A percentile compares a stretch with the other conserved stretches of the same genome.
Evolutionary conservation across 2,888 invertebrate genomes (phyloP).

Genomic region (Patella caerulea): DNA sequence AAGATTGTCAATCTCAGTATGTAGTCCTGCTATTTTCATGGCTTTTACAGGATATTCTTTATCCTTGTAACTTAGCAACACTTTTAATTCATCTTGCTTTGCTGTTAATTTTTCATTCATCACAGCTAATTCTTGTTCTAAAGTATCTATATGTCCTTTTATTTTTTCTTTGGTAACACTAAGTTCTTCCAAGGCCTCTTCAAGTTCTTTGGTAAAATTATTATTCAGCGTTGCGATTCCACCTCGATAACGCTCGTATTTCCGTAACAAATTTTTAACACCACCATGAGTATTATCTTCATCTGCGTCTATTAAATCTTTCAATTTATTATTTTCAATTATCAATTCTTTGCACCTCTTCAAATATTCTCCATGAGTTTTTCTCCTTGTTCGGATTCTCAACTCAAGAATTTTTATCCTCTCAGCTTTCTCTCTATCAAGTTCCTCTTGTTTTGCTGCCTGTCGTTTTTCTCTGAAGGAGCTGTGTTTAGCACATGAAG

Average conservation of each 20-base stretch:
- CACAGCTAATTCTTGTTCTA: conserved; percentile 55
- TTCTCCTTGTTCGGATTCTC: conserved; percentile 54
- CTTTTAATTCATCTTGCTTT: conserved; percentile 59
- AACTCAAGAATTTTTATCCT: conserved; percentile 61
- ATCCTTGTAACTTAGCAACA: conserved; percentile 68
- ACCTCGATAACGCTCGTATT: conserved; percentile 68
- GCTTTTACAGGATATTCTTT: conserved; percentile 71
- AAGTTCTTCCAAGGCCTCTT: conserved; percentile 50
- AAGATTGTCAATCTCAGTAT: conserved; percentile 63
- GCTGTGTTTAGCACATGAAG: conserved; percentile 36
- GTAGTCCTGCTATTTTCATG: conserved; percentile 64
- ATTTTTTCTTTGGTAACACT: conserved; percentile 43
- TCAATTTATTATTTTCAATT: conserved; percentile 59
- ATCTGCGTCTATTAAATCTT: conserved; percentile 53
- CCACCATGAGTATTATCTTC: conserved; percentile 57
- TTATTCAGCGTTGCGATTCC: conserved; percentile 61
- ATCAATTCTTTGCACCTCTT: conserved; percentile 60
- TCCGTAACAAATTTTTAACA: conserved; percentile 64
- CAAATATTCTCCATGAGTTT: conserved; percentile 60
- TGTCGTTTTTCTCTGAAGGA: conserved; percentile 53
- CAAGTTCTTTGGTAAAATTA: conserved; percentile 58
- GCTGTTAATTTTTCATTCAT: conserved; percentile 52
- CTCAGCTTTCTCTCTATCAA: conserved; percentile 54
- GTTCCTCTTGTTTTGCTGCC: conserved; percentile 50
- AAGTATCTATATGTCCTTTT: conserved; percentile 38